phyloP scores from a whole-genome alignment of 2,113 vertebrate species.

The Eubucco bourcierii region DNA sequence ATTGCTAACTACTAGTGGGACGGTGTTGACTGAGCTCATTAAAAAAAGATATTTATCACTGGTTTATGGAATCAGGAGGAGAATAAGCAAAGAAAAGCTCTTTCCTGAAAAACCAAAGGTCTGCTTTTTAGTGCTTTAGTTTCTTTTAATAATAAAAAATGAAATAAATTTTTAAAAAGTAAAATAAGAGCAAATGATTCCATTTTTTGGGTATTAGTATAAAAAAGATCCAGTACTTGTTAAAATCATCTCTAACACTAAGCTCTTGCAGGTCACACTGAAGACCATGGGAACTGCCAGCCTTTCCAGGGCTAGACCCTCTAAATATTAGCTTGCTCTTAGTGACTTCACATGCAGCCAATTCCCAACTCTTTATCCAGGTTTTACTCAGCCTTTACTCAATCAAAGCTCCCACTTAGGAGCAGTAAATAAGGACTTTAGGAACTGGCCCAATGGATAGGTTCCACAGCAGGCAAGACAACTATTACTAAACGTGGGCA shows the following conservation, averaged over 20 bases:
- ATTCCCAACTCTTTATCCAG: not conserved
- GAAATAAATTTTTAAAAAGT: not conserved
- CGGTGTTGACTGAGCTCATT: not conserved
- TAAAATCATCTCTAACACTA: not conserved
- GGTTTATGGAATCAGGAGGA: not conserved
- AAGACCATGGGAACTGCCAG: not conserved
- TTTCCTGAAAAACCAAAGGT: not conserved
- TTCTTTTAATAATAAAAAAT: not conserved
- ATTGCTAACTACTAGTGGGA: not conserved
- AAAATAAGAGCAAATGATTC: not conserved
- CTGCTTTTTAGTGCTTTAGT: not conserved
- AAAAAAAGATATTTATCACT: not conserved
- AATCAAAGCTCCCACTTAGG: slow-evolving; percentile 25
- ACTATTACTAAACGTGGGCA: slow-evolving; percentile 39
- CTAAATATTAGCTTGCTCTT: not conserved
- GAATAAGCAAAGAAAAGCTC: not conserved
- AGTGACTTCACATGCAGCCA: not conserved
- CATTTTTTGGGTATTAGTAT: not conserved
- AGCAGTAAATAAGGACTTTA: slow-evolving; percentile 56
- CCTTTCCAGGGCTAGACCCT: not conserved
- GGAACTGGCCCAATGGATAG: slow-evolving; percentile 27
- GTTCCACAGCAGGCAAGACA: slow-evolving; percentile 47
- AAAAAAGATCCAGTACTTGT: not conserved
- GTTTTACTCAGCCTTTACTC: slow-evolving; percentile 57
- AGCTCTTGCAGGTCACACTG: not conserved